Evolutionary conservation across 2,797 vertebrate species (phyloP).

Genomic region (Argentina silus): DNA sequence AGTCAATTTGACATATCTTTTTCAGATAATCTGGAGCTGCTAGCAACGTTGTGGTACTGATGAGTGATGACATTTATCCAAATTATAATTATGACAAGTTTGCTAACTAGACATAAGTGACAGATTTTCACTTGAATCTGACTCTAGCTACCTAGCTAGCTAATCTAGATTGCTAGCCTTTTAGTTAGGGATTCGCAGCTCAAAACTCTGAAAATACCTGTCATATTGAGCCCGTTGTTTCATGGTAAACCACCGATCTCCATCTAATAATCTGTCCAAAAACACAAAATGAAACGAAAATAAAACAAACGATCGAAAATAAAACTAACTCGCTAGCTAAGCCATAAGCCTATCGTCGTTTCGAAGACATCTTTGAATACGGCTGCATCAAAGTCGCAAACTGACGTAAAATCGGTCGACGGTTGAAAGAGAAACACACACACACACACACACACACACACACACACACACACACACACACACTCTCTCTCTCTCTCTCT

Average conservation of each 20-base stretch:
- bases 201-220: slow-evolving; percentile 62
- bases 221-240: slow-evolving; percentile 82
- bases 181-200: not conserved
- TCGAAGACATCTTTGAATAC: slow-evolving; percentile 60
- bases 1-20: not conserved
- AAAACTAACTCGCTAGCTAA: slow-evolving; percentile 51
- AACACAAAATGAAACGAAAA: slow-evolving; percentile 53
- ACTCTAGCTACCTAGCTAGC: not conserved
- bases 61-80: not conserved
- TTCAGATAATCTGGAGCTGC: not conserved
- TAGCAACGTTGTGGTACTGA: not conserved
- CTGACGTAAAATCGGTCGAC: slow-evolving; percentile 17
- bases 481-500: too few species aligned
- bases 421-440: not conserved
- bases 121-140: not conserved
- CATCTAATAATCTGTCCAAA: slow-evolving; percentile 61
- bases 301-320: slow-evolving; percentile 18
- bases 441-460: too few species aligned
- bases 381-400: slow-evolving; percentile 42
- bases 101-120: not conserved
- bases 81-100: not conserved
- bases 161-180: not conserved
- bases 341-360: slow-evolving; percentile 37
- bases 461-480: too few species aligned
- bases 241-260: slow-evolving; percentile 70